A percentile compares a stretch with the other conserved stretches of the same genome.
These are phyloP conservation scores for Mormyrus lacerda DNA, from an alignment of 2,113 vertebrate genomes.

Conservation along the genomic window DNA sequence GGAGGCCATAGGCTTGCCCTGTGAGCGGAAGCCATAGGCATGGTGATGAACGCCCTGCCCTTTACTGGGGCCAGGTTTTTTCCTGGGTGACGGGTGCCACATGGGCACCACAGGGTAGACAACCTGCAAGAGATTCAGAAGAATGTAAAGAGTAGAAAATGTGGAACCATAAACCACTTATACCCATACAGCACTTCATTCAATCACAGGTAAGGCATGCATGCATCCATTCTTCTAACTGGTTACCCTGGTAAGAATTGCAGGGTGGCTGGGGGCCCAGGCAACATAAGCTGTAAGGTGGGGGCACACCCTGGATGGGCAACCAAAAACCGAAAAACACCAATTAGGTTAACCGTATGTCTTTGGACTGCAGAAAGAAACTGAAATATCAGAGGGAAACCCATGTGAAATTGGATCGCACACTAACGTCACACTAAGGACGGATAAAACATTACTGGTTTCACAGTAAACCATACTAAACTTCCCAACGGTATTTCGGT, in stretches of 20 bases:
- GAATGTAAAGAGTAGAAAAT: background rate
- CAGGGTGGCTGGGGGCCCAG: no score
- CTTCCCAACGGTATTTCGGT: background rate
- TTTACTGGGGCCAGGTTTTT: constrained; percentile 33
- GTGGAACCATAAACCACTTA: background rate
- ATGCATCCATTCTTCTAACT: no score
- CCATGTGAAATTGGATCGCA: background rate
- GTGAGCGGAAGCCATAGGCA: constrained; percentile 48
- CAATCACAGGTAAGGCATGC: no score
- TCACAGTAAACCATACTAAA: background rate
- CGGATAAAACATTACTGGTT: background rate
- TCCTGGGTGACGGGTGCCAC: constrained; percentile 42
- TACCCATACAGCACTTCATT: no score
- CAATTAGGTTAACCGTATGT: background rate
- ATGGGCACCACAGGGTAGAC: constrained; percentile 43
- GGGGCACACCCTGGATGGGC: background rate
- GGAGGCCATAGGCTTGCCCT: constrained; percentile 47
- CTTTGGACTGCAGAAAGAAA: background rate
- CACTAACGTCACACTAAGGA: background rate
- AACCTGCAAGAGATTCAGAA: background rate
- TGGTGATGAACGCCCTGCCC: constrained; percentile 35
- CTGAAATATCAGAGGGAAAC: background rate
- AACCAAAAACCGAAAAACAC: background rate
- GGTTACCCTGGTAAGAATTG: no score
- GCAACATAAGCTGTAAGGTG: background rate